Conservation (phyloP, 2,888 invertebrate species). For the Strigamia crassipes region DNA sequence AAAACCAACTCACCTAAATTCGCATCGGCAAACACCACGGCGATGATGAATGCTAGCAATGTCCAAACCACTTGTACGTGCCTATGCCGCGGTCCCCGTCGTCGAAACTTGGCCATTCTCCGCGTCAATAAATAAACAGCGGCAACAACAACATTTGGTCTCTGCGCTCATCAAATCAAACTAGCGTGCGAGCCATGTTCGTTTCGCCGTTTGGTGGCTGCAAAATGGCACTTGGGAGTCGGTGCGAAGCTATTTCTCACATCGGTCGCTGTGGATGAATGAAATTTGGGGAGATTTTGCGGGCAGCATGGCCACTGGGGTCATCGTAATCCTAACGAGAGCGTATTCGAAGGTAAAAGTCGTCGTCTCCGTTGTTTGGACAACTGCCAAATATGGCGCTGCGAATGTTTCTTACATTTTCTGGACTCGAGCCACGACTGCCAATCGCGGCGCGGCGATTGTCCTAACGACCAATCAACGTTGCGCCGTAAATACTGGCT, state of each 20-base stretch:
- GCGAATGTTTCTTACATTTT: not conserved
- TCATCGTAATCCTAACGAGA: constrained; percentile 36
- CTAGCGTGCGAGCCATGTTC: constrained; percentile 8
- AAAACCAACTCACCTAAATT: not conserved
- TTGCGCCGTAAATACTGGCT: not conserved
- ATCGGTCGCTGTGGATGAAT: not conserved
- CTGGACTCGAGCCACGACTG: not conserved
- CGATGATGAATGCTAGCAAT: constrained; percentile 13
- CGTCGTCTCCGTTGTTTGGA: constrained; percentile 41
- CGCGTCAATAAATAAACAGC: constrained; percentile 36
- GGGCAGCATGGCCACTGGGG: not conserved
- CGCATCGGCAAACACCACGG: not conserved
- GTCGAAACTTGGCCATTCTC: constrained; percentile 46
- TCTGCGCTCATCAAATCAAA: constrained; percentile 23
- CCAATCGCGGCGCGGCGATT: not conserved
- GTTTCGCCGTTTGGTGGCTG: not conserved
- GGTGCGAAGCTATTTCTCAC: not conserved
- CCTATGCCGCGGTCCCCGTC: constrained; percentile 31
- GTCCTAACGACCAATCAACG: constrained; percentile 3
- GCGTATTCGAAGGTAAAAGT: constrained; percentile 20
- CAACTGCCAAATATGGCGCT: constrained; percentile 44
- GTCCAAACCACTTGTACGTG: constrained; percentile 33
- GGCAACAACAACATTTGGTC: constrained; percentile 28
- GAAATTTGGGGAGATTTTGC: not conserved
- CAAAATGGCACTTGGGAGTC: constrained; percentile 18